These are phyloP conservation scores for Danionella cerebrum DNA, from an alignment of 2,113 vertebrate species.

Conservation along the genomic window DNA sequence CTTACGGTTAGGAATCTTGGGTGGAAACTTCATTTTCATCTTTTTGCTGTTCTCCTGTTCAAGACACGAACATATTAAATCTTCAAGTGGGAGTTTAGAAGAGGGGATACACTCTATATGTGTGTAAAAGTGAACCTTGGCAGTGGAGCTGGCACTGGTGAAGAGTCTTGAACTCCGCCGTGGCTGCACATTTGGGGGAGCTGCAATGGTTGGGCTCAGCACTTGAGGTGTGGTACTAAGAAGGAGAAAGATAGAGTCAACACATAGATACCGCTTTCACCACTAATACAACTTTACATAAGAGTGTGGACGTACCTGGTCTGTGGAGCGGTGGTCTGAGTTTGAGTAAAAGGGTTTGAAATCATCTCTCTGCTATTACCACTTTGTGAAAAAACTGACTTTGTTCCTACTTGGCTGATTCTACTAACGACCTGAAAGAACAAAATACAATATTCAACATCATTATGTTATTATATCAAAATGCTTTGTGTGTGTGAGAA, in stretches of 20 bases:
- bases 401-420: conserved; percentile 87
- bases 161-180: conserved; percentile 92
- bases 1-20: conserved; percentile 96
- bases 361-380: conserved; percentile 93
- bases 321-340: conserved; percentile 90
- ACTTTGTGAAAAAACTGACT: conserved; percentile 93
- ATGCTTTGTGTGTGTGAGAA: too few species aligned
- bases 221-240: conserved; percentile 93
- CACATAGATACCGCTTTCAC: background rate
- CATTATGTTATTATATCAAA: too few species aligned
- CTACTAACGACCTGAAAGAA: conserved; percentile 76
- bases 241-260: conserved; percentile 8
- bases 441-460: too few species aligned
- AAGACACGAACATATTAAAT: too few species aligned
- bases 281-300: background rate
- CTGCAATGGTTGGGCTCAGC: conserved; percentile 93
- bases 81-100: background rate
- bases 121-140: conserved; percentile 71
- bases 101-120: background rate
- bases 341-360: conserved; percentile 89
- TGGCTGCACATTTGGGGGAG: conserved; percentile 91
- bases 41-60: conserved; percentile 97
- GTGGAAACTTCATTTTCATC: conserved; percentile 98
- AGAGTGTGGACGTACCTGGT: conserved; percentile 72
- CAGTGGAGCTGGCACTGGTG: conserved; percentile 94